Evolutionary conservation across 2,888 invertebrate species (phyloP).

Genomic region (Amblyjoppa proteus): DNA sequence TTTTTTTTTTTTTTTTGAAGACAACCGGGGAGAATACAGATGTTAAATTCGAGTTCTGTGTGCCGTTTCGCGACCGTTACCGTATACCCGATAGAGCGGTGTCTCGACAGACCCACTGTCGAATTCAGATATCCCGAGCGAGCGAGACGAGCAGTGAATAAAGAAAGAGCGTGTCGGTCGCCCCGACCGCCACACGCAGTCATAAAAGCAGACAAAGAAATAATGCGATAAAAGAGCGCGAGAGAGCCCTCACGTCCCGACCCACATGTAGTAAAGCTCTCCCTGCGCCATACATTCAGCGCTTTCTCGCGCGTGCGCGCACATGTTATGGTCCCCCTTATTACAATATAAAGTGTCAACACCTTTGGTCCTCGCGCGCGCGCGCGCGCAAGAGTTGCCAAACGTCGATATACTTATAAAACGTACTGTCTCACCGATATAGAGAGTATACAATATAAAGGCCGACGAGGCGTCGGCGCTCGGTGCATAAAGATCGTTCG

Average conservation of each 20-base stretch:
- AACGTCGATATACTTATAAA: constrained; percentile 43
- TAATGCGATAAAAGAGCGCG: constrained; percentile 65
- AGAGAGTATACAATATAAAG: constrained; percentile 32
- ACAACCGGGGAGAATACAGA: constrained; percentile 45
- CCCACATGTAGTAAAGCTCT: constrained; percentile 56
- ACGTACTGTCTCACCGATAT: constrained; percentile 29
- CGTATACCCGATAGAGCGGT: constrained; percentile 30
- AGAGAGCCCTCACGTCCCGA: constrained; percentile 30
- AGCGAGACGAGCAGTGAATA: constrained; percentile 32
- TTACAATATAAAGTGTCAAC: constrained; percentile 71
- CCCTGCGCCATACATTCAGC: constrained; percentile 30
- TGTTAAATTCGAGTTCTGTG: constrained; percentile 57
- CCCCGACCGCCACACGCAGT: constrained; percentile 31
- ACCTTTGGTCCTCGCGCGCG: constrained; percentile 42
- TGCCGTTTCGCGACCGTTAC: constrained; percentile 34
- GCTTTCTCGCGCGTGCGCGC: constrained; percentile 27
- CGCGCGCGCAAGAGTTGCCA: not conserved
- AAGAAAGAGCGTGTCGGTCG: constrained; percentile 23
- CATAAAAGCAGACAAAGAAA: constrained; percentile 65
- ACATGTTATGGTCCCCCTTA: constrained; percentile 56
- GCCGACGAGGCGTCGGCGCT: constrained; percentile 42
- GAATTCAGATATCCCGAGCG: constrained; percentile 54
- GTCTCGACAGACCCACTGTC: constrained; percentile 32
- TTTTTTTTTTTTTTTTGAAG: constrained; percentile 1
- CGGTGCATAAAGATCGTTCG: constrained; percentile 59